Base-by-base conservation (phyloP, 1,140 invertebrate genomes). In the Caenorhabditis brenneri region DNA sequence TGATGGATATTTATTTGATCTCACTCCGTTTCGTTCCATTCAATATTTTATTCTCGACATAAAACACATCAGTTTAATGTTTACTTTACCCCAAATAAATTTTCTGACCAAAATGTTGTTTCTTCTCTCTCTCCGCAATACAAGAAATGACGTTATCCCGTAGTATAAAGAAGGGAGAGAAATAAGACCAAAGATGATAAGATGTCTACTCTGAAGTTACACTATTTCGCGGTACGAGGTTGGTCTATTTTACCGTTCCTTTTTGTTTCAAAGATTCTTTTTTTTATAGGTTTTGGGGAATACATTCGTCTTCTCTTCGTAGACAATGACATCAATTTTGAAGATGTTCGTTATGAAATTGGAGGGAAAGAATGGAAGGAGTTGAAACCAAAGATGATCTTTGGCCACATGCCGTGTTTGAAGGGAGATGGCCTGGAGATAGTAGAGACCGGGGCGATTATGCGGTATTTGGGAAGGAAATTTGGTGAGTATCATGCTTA, bases 301-400 rank as follows among this genome's bases (percentile, higher is more conserved):
- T 92, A 94, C 15, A 94, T 94, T 74, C 93, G 95, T 55, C 94
- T 94, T 79, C 88, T 96, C 1, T 90, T 95, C 0, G 93, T 92
- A 55, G 95, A 95, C 90, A 93, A 92, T 10, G 93, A 92, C 55
- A 91, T 94, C 24, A 92, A 93, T 31, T 96, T 94, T 88, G 93
- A 94, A 89, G 95, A 96, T 90, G 88, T 92, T 2, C 92, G 94
- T 78, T 92, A 94, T 83, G 86, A 88, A 58, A 83, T 80, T 16
- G 92, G 84, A 33, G 31, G 22, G 5, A 29, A 81, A 60, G 89
- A 92, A 36, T 93, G 93, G 93, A 88, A 89, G 6, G 84, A 91
- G 58, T 89, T 92, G 29, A 93, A 93, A 88, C 89, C 91, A 83
- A 91, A 92, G 92, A 90, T 92, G 91, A 88, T 90, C 51, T 89